phyloP scores from a whole-genome alignment of 2,113 vertebrate species.

The Crocuta crocuta region DNA sequence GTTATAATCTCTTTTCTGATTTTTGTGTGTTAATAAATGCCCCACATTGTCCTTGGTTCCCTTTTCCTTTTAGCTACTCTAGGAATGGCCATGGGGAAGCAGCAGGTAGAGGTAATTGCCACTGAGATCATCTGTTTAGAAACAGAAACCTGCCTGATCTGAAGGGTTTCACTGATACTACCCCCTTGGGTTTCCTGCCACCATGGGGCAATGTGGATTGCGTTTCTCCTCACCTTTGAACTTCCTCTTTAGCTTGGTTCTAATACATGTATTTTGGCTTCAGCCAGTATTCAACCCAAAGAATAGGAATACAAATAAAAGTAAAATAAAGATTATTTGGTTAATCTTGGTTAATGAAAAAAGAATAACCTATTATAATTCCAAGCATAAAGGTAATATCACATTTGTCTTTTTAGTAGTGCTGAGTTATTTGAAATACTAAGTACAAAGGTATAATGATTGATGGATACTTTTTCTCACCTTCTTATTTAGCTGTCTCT shows the following conservation, averaged over 20 bases:
- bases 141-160: background rate
- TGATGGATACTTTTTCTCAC: background rate
- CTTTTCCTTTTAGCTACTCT: background rate
- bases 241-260: background rate
- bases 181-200: background rate
- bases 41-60: background rate
- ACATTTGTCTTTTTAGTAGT: slow-evolving; percentile 6
- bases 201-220: background rate
- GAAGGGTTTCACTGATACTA: background rate
- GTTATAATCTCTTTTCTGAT: background rate
- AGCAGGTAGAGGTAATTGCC: background rate
- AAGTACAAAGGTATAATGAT: background rate
- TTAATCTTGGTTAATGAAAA: background rate
- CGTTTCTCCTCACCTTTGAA: background rate
- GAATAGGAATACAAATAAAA: background rate
- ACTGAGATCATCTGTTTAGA: background rate
- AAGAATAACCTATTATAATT: background rate
- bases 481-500: background rate
- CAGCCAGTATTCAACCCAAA: background rate
- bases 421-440: slow-evolving; percentile 30
- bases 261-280: slow-evolving; percentile 5
- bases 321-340: slow-evolving; percentile 3
- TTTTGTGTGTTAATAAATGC: background rate
- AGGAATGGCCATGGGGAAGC: background rate
- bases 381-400: background rate